phyloP scores from a whole-genome alignment of 2,113 vertebrate species.

The Dicaeum eximium region DNA sequence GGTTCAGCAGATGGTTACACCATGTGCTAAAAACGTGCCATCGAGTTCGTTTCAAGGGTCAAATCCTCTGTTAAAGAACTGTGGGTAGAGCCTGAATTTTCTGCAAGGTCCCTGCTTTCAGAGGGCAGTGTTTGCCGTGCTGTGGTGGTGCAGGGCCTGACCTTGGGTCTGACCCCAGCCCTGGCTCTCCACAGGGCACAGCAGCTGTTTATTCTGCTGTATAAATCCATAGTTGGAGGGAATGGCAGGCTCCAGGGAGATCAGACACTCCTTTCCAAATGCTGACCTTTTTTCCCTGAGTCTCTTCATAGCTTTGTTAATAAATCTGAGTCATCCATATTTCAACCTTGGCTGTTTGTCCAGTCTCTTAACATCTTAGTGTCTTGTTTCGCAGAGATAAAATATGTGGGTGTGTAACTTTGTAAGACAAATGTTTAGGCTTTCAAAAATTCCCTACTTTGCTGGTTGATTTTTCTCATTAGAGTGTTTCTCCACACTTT shows the following conservation, averaged over 20 bases:
- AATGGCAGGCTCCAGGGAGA: neutral
- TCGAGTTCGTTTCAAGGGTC: neutral
- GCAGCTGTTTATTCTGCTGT: neutral
- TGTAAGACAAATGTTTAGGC: neutral
- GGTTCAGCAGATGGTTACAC: neutral
- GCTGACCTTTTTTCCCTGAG: neutral
- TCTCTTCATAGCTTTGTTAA: neutral
- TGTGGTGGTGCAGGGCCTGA: neutral
- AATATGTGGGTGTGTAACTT: conserved; percentile 7
- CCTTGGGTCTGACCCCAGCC: neutral
- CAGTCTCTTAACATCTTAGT: neutral
- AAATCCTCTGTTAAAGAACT: neutral
- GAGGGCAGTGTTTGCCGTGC: neutral
- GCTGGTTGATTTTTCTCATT: neutral
- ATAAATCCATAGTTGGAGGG: neutral
- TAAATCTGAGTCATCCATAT: conserved; percentile 29
- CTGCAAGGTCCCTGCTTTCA: neutral
- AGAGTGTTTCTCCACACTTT: neutral
- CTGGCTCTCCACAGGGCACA: neutral
- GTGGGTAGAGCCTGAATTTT: neutral
- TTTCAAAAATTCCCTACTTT: neutral
- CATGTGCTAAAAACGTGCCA: neutral
- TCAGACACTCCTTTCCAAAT: neutral
- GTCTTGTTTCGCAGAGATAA: neutral
- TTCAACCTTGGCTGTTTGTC: conserved; percentile 18